Evolutionary conservation across 2,113 vertebrate species (phyloP).

Genomic region (Collichthys lucidus): DNA sequence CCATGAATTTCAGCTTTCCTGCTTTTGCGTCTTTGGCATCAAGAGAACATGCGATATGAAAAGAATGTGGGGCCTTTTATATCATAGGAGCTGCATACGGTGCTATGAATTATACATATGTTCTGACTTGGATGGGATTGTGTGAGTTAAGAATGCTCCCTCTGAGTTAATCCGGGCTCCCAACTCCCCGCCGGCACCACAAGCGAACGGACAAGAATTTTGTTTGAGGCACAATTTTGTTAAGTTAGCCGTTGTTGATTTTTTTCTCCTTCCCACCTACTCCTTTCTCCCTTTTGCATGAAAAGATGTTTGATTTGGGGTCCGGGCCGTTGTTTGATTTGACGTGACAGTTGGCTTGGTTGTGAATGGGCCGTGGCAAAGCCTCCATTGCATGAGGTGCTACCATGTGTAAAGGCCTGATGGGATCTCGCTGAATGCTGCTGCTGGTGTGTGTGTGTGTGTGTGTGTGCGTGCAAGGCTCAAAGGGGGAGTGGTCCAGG

Average conservation of each 20-base stretch:
- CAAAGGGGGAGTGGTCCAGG: slow-evolving; percentile 67
- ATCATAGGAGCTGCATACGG: slow-evolving; percentile 61
- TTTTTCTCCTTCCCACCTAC: slow-evolving; percentile 42
- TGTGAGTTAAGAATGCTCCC: slow-evolving; percentile 67
- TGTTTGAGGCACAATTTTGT: slow-evolving; percentile 76
- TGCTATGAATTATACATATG: slow-evolving; percentile 80
- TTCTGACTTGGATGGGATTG: slow-evolving; percentile 66
- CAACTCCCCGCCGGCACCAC: slow-evolving; percentile 59
- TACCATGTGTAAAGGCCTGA: slow-evolving; percentile 80
- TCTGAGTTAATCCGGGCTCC: slow-evolving; percentile 72
- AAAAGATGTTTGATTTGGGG: slow-evolving; percentile 80
- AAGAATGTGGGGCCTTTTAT: slow-evolving; percentile 58
- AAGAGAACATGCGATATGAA: slow-evolving; percentile 54
- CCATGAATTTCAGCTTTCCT: slow-evolving; percentile 12
- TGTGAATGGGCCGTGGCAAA: slow-evolving; percentile 76
- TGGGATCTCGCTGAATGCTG: slow-evolving; percentile 75
- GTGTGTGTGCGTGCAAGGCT: slow-evolving; percentile 34
- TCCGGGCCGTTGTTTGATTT: slow-evolving; percentile 74
- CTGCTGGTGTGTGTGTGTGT: slow-evolving; percentile 44
- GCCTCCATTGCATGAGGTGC: slow-evolving; percentile 70
- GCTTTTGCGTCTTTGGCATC: slow-evolving; percentile 42
- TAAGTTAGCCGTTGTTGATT: slow-evolving; percentile 73
- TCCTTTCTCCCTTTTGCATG: slow-evolving; percentile 53
- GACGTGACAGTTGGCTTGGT: slow-evolving; percentile 77
- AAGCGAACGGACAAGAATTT: slow-evolving; percentile 70